phyloP scores from a whole-genome alignment of 2,888 invertebrate genomes.

The Galeopsomyia nigrocyanea region DNA sequence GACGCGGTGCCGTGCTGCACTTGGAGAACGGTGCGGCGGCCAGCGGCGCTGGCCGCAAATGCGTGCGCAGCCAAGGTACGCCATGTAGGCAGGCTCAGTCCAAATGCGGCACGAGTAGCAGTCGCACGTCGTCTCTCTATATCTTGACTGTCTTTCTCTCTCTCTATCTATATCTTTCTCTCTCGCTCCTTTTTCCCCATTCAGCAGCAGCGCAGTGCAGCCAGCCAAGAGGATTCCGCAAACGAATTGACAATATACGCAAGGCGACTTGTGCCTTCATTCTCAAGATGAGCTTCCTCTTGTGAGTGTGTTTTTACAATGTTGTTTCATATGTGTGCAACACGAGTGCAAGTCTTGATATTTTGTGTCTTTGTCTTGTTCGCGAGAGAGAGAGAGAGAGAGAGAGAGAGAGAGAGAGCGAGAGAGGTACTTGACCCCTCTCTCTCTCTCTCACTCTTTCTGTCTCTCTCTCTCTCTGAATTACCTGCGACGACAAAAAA shows the following conservation, averaged over 20 bases:
- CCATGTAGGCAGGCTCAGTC: no score
- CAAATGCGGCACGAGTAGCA: neutral
- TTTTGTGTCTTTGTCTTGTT: conserved; percentile 14
- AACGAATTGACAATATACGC: neutral
- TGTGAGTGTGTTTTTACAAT: conserved; percentile 61
- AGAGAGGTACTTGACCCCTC: conserved; percentile 9
- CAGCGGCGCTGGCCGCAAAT: no score
- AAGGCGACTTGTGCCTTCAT: neutral
- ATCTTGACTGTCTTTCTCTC: neutral
- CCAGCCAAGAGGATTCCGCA: neutral
- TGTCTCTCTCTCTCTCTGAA: neutral
- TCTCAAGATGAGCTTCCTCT: conserved; percentile 67
- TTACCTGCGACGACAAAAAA: conserved; percentile 14
- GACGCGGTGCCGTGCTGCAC: no score
- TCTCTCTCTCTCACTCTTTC: conserved; percentile 13
- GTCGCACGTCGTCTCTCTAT: neutral
- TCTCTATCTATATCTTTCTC: neutral
- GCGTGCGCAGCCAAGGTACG: no score
- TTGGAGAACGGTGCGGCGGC: no score
- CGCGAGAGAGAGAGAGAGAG: no score
- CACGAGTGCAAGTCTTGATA: neutral
- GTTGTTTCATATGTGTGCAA: conserved; percentile 24
- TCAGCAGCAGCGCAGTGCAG: neutral
- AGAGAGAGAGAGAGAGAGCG: no score
- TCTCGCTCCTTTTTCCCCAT: conserved; percentile 8